Evolutionary conservation across 2,113 vertebrate species (phyloP).

Genomic region (Rhinoderma darwinii): DNA sequence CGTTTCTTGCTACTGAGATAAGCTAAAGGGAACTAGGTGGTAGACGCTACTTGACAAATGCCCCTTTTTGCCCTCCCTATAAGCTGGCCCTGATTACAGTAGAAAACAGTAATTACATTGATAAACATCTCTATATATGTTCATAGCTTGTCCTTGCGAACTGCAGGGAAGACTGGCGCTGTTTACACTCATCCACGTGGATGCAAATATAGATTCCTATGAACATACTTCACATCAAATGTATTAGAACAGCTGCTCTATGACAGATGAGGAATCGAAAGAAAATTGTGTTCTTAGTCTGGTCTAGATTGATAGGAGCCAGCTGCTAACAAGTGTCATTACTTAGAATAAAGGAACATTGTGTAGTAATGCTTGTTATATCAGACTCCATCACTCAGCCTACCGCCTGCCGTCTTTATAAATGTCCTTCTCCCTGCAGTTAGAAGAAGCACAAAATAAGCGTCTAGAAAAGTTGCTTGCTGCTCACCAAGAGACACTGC

Average conservation of each 20-base stretch:
- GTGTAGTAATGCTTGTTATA: background rate
- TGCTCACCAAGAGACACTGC: conserved; percentile 76
- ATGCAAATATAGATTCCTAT: background rate
- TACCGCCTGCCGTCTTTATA: background rate
- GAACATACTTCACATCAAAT: background rate
- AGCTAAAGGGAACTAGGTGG: too few species aligned
- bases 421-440: background rate
- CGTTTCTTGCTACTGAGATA: too few species aligned
- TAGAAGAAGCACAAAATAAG: conserved; percentile 83
- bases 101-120: too few species aligned
- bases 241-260: too few species aligned
- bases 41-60: too few species aligned
- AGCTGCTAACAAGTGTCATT: background rate
- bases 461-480: conserved; percentile 77
- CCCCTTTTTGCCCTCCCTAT: too few species aligned
- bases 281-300: background rate
- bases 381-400: background rate
- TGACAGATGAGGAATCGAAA: background rate
- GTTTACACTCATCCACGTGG: too few species aligned
- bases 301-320: background rate
- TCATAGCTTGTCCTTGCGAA: too few species aligned
- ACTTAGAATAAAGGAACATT: background rate
- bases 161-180: too few species aligned
- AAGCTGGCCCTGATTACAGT: too few species aligned
- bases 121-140: too few species aligned